Evolutionary conservation across 2,113 vertebrate genomes (phyloP), one percentile per base, ranked within the genome.

Genomic region (Pontoporia blainvillei): DNA sequence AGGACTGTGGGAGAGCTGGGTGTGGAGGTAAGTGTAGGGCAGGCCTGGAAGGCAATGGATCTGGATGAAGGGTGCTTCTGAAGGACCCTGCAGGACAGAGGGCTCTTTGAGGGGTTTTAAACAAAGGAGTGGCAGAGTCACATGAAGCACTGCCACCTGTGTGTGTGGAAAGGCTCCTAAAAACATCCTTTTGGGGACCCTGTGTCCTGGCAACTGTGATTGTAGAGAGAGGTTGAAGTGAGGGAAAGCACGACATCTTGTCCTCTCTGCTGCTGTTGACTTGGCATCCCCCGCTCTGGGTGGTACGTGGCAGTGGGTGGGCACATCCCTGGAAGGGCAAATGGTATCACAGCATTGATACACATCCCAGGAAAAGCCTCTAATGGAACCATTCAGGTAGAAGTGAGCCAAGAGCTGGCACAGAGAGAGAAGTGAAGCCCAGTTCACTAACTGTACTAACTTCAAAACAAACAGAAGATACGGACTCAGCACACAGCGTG

Each of bases 381-480:
- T 18, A 36, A 39, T 39, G 49, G n/a, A 96, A 49, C 52, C 17
- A 6, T 39, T 79, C 67, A 29, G 13, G 59, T 66, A n/a, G 8
- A 86, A 83, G 36, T 52, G 62, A 86, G 82, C 86, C 57, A 94
- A 96, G 78, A 89, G n/a, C 57, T 90, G 78, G 86, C 93, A 46
- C 29, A 86, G 15, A 90, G 67, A 95, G 57, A 52, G 44, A 91
- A 72, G 89, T 62, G 69, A 95, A 84, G 78, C 85, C 66, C 46
- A 66, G 78, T 61, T 81, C 86, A 82, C 57, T 93, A 89, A 96
- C 71, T 91, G 86, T 6, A 25, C 36, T 59, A 71, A 96, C 86
- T 95, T 97, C 62, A 85, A 95, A 90, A 66, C 88, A 89, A 90
- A 89, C 81, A 86, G 76, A 72, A 82, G 36, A n/a, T 72, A 44